Evolutionary conservation across 2,888 invertebrate species (phyloP), one percentile per base, ranked within the genome.

Genomic region (Noctua fimbriata): DNA sequence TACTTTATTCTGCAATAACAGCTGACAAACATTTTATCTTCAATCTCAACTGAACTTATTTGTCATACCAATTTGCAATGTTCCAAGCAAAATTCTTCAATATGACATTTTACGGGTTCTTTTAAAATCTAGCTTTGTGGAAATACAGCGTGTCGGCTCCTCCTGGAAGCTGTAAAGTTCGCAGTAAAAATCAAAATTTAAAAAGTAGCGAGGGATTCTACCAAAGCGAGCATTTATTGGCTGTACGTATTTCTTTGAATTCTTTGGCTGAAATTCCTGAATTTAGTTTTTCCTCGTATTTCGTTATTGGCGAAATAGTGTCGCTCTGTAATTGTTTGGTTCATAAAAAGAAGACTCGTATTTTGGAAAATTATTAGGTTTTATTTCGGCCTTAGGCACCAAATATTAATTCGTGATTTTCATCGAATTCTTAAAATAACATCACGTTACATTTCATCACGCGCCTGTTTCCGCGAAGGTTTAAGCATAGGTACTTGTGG

Each of bases 81-180:
- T 69, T 52, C 7, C 12, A 32, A 44, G 28, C 32, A 21, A 67
- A 69, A 47, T 65, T 55, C 36, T 72, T 73, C 67, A 74, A 72
- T 78, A 28, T 44, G 55, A 67, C 32, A 78, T 76, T 87, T 85
- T 78, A 84, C 66, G 44, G 28, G 36, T 63, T 65, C 65, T 67
- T 71, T 78, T 85, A 69, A 87, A 78, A 81, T 76, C 65, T 76
- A 86, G 72, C 73, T 85, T 75, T 73, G 69, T 65, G 32, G 58
- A 58, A 78, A 58, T 49, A 69, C 65, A 69, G 49, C 69, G 9
- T 72, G 55, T 80, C 60, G 18, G 63, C 32, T 73, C 55, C 67
- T 72, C 60, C 66, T 55, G 65, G 70, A 71, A 72, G 77, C 72
- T 85, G 75, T 87, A 87, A 86, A 86, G 49, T 86, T 69, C 49